phyloP scores from a whole-genome alignment of 1,140 invertebrate species.

The Zaprionus inermis region DNA sequence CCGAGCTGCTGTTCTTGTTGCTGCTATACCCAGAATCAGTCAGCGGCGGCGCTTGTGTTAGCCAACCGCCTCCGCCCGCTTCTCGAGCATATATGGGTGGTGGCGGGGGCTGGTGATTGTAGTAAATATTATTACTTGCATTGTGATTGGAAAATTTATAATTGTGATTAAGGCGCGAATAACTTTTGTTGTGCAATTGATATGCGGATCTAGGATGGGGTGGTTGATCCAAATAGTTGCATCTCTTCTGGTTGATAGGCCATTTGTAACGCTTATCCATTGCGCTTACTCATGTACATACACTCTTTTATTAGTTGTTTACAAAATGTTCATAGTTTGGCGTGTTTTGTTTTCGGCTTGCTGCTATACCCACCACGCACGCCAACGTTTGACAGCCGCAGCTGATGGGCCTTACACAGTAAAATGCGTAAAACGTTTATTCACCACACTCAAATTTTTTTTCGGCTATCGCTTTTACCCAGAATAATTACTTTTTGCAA shows the following conservation, averaged over 20 bases:
- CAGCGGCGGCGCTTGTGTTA: not conserved
- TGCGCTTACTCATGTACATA: slow-evolving; percentile 11
- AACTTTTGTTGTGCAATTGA: slow-evolving; percentile 32
- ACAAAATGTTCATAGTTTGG: slow-evolving; percentile 56
- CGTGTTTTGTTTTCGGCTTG: slow-evolving; percentile 65
- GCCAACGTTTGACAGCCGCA: slow-evolving; percentile 60
- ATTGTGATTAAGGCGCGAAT: slow-evolving; percentile 39
- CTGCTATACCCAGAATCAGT: not conserved
- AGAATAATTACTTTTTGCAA: slow-evolving; percentile 35
- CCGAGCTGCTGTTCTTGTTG: slow-evolving; percentile 26
- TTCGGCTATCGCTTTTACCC: slow-evolving; percentile 51
- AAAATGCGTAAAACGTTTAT: slow-evolving; percentile 73
- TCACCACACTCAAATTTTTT: slow-evolving; percentile 73
- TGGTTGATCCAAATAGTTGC: slow-evolving; percentile 24
- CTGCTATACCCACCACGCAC: slow-evolving; percentile 42
- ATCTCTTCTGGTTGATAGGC: slow-evolving; percentile 38
- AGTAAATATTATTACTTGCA: slow-evolving; percentile 30
- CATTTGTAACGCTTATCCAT: slow-evolving; percentile 70
- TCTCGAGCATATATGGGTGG: slow-evolving; percentile 3
- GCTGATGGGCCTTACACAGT: slow-evolving; percentile 57
- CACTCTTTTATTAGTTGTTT: slow-evolving; percentile 26
- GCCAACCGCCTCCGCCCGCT: not conserved
- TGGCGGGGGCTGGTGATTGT: slow-evolving; percentile 31
- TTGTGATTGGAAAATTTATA: slow-evolving; percentile 32
- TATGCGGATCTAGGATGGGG: slow-evolving; percentile 3